A percentile compares a stretch with the other conserved stretches of the same genome.
Evolutionary conservation across 2,113 vertebrate species (phyloP).

Genomic region (Hydropotes inermis): DNA sequence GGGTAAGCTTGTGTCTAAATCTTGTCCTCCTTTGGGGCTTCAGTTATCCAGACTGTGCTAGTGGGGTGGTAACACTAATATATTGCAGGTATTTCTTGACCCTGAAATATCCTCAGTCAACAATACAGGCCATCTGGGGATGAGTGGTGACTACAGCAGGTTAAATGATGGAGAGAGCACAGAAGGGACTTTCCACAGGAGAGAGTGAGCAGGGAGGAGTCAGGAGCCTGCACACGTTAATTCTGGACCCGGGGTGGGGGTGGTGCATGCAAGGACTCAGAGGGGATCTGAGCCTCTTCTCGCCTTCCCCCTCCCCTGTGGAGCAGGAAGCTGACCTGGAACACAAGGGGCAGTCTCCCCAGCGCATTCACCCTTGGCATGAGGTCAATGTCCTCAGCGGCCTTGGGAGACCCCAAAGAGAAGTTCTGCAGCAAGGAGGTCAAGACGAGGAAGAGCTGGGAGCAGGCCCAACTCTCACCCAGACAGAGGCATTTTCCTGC

Average conservation of each 20-base stretch:
- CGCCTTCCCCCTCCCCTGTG: background rate
- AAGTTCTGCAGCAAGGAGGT: conserved; percentile 1
- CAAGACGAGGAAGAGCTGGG: conserved; percentile 17
- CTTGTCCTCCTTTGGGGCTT: background rate
- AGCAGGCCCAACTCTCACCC: background rate
- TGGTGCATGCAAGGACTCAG: background rate
- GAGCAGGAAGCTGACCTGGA: background rate
- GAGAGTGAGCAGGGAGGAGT: background rate
- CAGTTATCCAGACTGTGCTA: background rate
- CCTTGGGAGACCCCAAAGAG: background rate
- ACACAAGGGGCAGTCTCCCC: background rate
- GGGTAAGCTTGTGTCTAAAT: background rate
- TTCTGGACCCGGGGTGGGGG: background rate
- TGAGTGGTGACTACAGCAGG: background rate
- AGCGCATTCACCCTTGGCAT: accelerated
- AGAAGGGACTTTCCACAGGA: background rate
- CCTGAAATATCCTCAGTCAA: background rate
- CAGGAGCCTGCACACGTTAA: background rate
- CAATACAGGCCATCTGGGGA: background rate
- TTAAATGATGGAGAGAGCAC: background rate
- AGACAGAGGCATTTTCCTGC: conserved; percentile 21
- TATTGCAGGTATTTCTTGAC: background rate
- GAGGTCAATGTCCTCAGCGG: background rate
- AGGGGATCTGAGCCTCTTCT: background rate
- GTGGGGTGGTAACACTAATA: background rate